Evolutionary conservation across 1,140 invertebrate species (phyloP).

Genomic region (Dreissena polymorpha): DNA sequence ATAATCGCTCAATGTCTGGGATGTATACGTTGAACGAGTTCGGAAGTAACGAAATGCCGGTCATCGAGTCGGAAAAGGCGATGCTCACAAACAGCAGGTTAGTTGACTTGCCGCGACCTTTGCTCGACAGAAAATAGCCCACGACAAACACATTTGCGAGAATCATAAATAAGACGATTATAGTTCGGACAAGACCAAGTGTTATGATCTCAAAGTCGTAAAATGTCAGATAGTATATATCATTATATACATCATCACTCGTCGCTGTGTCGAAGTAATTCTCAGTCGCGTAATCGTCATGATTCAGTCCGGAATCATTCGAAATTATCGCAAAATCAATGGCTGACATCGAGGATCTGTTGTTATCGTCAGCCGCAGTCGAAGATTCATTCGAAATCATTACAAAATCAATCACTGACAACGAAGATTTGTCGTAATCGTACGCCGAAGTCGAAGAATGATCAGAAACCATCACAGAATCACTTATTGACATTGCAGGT

Average conservation of each 20-base stretch:
- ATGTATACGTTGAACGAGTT: constrained; percentile 35
- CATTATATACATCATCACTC: not conserved
- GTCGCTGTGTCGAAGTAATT: too few species aligned
- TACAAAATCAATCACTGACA: too few species aligned
- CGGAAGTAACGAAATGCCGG: constrained; percentile 28
- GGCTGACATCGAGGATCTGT: too few species aligned
- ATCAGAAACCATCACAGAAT: too few species aligned
- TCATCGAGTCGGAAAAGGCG: constrained; percentile 46
- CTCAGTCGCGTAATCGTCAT: too few species aligned
- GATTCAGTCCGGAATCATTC: too few species aligned
- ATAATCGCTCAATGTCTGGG: not conserved
- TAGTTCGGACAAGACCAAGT: constrained; percentile 21
- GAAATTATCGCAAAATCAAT: too few species aligned
- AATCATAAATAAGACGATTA: constrained; percentile 20
- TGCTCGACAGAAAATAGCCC: constrained; percentile 27
- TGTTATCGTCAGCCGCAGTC: too few species aligned
- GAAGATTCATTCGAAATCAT: too few species aligned
- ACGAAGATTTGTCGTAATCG: too few species aligned
- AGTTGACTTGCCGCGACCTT: constrained; percentile 36
- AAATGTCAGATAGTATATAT: constrained; percentile 23
- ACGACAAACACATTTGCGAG: constrained; percentile 38
- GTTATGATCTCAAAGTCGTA: constrained; percentile 31
- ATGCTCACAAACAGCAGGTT: constrained; percentile 46
- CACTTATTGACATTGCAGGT: too few species aligned
- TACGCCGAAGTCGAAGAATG: too few species aligned